Evolutionary conservation across 1,140 invertebrate species (phyloP).

Genomic region (Goniozus legneri): DNA sequence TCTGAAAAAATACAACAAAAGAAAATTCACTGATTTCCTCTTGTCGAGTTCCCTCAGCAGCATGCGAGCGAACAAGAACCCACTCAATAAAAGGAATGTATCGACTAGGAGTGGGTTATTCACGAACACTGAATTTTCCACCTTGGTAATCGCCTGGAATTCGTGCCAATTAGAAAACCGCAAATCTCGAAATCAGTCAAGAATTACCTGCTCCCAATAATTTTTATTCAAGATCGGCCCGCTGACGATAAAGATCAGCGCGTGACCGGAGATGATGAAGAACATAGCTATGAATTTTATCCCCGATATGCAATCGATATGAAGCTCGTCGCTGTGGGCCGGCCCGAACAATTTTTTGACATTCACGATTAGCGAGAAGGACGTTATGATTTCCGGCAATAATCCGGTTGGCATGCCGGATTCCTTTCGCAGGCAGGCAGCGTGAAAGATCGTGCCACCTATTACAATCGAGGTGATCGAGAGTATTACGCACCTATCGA

Average conservation of each 20-base stretch:
- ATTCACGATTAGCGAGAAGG: slow-evolving; percentile 61
- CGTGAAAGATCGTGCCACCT: slow-evolving; percentile 37
- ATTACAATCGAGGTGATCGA: slow-evolving; percentile 30
- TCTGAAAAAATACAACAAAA: slow-evolving; percentile 61
- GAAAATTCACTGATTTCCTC: slow-evolving; percentile 60
- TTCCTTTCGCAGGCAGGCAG: slow-evolving; percentile 24
- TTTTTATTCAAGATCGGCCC: slow-evolving; percentile 62
- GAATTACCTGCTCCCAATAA: slow-evolving; percentile 60
- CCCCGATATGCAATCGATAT: slow-evolving; percentile 63
- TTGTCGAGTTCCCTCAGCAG: slow-evolving; percentile 67
- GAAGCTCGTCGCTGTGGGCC: slow-evolving; percentile 54
- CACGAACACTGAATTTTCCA: slow-evolving; percentile 55
- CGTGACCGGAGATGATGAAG: slow-evolving; percentile 63
- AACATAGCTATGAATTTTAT: slow-evolving; percentile 65
- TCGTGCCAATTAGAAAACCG: too few relatives aligned
- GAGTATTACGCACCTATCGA: slow-evolving; percentile 34
- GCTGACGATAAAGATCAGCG: slow-evolving; percentile 61
- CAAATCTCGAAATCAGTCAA: too few relatives aligned
- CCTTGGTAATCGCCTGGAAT: slow-evolving; percentile 35
- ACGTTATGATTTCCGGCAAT: slow-evolving; percentile 51
- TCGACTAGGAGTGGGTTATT: slow-evolving; percentile 66
- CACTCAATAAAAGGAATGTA: slow-evolving; percentile 68
- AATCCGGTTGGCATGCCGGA: slow-evolving; percentile 24
- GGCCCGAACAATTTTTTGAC: slow-evolving; percentile 55
- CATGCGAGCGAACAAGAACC: slow-evolving; percentile 63